Conservation (phyloP, 2,888 invertebrate genomes). For the Pachymerium ferrugineum region DNA sequence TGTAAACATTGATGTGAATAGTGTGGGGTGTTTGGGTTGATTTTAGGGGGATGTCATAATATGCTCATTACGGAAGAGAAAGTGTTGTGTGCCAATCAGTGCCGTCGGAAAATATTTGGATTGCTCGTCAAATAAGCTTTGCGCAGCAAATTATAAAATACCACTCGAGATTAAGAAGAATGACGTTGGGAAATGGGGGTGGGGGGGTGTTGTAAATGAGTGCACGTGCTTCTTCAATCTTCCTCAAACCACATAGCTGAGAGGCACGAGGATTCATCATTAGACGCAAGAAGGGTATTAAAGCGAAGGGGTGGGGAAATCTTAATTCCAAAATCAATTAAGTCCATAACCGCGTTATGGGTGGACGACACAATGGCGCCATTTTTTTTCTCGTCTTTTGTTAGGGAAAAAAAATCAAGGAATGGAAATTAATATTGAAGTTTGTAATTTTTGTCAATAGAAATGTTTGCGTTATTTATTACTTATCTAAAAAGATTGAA, state of each 20-base stretch:
- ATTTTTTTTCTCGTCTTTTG: neutral
- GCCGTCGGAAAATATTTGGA: constrained; percentile 22
- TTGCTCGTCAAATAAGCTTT: constrained; percentile 27
- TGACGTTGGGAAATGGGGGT: constrained; percentile 1
- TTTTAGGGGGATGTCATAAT: neutral
- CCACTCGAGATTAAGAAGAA: constrained; percentile 31
- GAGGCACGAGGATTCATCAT: constrained; percentile 28
- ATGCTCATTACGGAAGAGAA: neutral
- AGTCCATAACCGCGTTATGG: constrained; percentile 29
- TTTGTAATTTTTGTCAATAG: neutral
- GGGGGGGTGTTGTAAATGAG: constrained; percentile 28
- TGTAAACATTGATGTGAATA: neutral
- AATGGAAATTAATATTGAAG: neutral
- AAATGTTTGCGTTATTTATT: too few relatives aligned
- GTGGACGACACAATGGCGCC: constrained; percentile 3
- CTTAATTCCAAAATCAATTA: constrained; percentile 34
- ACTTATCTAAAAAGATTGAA: too few relatives aligned
- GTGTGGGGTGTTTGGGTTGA: neutral
- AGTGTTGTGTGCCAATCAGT: neutral
- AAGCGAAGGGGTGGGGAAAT: constrained; percentile 11
- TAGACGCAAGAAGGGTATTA: constrained; percentile 30
- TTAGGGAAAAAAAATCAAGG: neutral
- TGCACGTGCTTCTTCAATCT: constrained; percentile 23
- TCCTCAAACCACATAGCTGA: constrained; percentile 2
- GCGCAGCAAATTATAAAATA: constrained; percentile 33